Conservation (phyloP, 2,888 invertebrate species). For the Bimastos eiseni region DNA sequence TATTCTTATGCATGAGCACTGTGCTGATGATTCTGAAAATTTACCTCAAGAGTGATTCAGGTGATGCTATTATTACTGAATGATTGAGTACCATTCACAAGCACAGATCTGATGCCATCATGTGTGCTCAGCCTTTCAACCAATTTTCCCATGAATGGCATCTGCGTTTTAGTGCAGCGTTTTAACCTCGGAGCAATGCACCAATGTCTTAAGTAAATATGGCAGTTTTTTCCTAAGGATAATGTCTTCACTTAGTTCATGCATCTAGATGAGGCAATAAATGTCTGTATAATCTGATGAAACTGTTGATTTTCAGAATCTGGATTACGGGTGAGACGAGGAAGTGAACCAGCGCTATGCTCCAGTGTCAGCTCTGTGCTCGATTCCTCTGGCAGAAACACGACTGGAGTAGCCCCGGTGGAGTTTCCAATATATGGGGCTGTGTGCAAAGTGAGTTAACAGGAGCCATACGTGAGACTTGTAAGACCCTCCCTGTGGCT, state of each 20-base stretch:
- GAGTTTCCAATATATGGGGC: not conserved
- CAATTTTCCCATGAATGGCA: not conserved
- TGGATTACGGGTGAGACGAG: slow-evolving; percentile 6
- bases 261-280: not conserved
- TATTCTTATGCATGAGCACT: not conserved
- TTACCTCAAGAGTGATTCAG: too few species aligned
- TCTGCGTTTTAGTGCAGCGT: not conserved
- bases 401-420: not conserved
- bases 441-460: not conserved
- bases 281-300: not conserved
- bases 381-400: not conserved
- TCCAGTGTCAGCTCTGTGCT: not conserved
- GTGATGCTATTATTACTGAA: not conserved
- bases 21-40: too few species aligned
- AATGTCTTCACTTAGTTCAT: too few species aligned
- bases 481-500: not conserved
- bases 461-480: not conserved
- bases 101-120: not conserved
- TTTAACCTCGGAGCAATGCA: not conserved
- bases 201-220: not conserved
- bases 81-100: not conserved
- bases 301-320: slow-evolving; percentile 19
- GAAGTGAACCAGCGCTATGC: not conserved
- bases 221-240: too few species aligned
- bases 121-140: not conserved